Conservation (phyloP, 2,797 vertebrate species). For the Hydrophis major region DNA sequence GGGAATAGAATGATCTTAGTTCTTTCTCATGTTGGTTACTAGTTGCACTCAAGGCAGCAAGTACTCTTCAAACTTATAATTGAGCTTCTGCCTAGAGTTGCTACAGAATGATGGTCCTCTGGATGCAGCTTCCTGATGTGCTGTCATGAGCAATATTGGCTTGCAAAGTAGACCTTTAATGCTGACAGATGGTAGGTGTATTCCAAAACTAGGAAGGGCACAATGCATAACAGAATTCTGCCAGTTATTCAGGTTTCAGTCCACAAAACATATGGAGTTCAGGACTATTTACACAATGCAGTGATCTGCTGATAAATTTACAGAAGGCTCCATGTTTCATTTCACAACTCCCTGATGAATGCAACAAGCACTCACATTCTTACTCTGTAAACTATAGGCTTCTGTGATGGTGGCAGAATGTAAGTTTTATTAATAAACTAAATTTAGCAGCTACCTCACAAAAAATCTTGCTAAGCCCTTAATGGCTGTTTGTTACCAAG, state of each 20-base stretch:
- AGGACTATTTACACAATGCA: conserved; percentile 41
- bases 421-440: not conserved
- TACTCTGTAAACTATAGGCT: not conserved
- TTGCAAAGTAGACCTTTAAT: not conserved
- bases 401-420: not conserved
- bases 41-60: not conserved
- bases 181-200: not conserved
- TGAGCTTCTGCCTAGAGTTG: not conserved
- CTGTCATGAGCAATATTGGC: not conserved
- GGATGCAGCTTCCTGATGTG: not conserved
- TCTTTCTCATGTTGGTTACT: not conserved
- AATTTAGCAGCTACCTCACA: not conserved
- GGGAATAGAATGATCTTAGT: not conserved
- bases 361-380: not conserved
- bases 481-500: not conserved
- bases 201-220: not conserved
- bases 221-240: not conserved
- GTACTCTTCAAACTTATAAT: not conserved
- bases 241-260: not conserved
- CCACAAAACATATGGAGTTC: not conserved
- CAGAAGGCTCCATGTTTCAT: conserved; percentile 3
- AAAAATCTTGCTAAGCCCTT: not conserved
- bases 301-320: not conserved
- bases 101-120: not conserved
- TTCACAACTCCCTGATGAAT: not conserved